Evolutionary conservation across 2,797 vertebrate genomes (phyloP), one percentile per base, ranked within the genome.

Genomic region (Aplochiton taeniatus): DNA sequence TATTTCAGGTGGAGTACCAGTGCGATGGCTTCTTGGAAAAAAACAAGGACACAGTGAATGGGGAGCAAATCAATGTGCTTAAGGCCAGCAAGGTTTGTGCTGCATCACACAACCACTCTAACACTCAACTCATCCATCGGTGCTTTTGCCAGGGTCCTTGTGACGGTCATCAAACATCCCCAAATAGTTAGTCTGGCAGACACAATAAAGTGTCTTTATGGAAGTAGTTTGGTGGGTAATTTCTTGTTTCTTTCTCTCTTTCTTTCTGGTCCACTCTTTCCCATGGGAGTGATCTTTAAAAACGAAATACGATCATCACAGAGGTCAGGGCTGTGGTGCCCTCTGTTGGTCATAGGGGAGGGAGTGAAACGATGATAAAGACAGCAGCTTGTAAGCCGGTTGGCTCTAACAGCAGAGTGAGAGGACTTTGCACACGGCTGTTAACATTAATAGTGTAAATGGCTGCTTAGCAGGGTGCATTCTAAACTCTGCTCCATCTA

Each of bases 1-100:
- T 11, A 18, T 43, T n/a, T 9, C 84, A 99, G 98, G 97, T 99
- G 63, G 97, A 99, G 79, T 99, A 99, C 82, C 97, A 98, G 64
- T 99, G 98, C 81, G 98, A 98, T 13, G 96, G 96, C 18, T 99
- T 99, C 90, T 89, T 99, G 76, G 97, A 95, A 88, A 99, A 99
- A 87, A 99, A 99, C 89, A 99, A 99, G 89, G 98, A 99, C 84
- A 99, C 98, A 0, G 96, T 99, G 71, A 98, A 97, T 82, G 96
- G 96, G 87, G 97, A 99, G 62, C 97, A 98, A 92, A 98, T 99
- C 85, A 93, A 94, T 68, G 96, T 99, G 74, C 86, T 99, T 80
- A 98, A 96, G 80, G 94, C 95, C 87, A 99, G 97, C 93, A 98
- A 98, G 96, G 98, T 99, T 75, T 83, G 86, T 57, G 4, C 1